phyloP scores from a whole-genome alignment of 2,113 vertebrate genomes.

The Hyaena hyaena region DNA sequence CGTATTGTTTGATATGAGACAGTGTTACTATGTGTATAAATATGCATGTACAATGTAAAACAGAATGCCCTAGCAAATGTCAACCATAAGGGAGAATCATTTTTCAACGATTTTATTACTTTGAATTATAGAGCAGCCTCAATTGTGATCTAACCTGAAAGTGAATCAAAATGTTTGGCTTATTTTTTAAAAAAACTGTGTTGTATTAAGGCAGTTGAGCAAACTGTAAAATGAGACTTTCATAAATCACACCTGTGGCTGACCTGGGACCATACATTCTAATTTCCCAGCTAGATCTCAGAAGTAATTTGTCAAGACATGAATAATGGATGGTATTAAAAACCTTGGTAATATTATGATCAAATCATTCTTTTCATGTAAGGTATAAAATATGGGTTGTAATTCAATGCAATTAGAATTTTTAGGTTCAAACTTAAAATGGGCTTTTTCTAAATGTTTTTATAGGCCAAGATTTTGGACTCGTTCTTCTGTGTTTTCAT shows the following conservation, averaged over 20 bases:
- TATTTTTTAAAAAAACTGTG: neutral
- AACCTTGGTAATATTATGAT: neutral
- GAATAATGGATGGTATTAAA: neutral
- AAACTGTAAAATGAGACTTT: slow-evolving; percentile 18
- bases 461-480: neutral
- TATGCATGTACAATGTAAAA: neutral
- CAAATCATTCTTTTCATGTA: neutral
- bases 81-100: neutral
- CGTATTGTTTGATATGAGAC: neutral
- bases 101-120: neutral
- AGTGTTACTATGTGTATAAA: neutral
- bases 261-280: neutral
- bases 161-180: neutral
- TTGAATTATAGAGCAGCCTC: neutral
- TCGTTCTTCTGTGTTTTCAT: neutral
- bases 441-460: neutral
- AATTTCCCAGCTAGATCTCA: neutral
- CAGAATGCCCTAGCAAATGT: neutral
- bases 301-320: neutral
- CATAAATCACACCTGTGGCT: neutral
- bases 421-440: neutral
- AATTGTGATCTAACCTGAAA: neutral
- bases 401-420: slow-evolving; percentile 1
- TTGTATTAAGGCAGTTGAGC: neutral
- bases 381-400: neutral